phyloP scores from a whole-genome alignment of 2,113 vertebrate species.

The Vombatus ursinus region DNA sequence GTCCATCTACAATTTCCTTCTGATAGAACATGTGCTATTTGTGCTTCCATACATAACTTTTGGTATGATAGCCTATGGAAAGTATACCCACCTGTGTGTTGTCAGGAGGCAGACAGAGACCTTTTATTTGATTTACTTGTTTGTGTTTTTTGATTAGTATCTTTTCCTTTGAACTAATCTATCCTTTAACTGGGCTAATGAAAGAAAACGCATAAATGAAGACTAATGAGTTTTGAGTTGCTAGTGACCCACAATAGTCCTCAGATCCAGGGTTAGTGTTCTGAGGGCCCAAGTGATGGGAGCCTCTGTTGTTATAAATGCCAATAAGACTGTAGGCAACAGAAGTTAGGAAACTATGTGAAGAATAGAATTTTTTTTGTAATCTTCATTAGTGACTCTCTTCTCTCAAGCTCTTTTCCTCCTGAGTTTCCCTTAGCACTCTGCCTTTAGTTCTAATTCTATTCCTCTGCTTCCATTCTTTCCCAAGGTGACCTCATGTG shows the following conservation, averaged over 20 bases:
- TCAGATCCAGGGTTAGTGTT: neutral
- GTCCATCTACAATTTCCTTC: neutral
- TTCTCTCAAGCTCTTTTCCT: neutral
- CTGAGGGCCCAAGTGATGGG: neutral
- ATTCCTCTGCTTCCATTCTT: neutral
- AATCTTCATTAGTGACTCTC: neutral
- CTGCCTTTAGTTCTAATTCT: neutral
- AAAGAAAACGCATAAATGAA: neutral
- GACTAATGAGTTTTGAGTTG: neutral
- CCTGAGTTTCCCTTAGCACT: neutral
- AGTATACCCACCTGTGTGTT: neutral
- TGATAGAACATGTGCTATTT: neutral
- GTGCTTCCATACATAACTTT: neutral
- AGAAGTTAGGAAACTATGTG: neutral
- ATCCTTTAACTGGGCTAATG: neutral
- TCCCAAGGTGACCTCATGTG: constrained; percentile 55
- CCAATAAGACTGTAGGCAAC: neutral
- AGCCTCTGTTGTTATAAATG: neutral
- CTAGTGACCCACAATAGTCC: neutral
- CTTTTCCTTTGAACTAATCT: neutral
- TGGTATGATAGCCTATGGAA: neutral
- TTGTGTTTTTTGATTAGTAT: neutral
- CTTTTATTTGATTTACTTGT: neutral
- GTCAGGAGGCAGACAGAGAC: neutral
- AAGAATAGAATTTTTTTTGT: neutral